Percentiles rank a stretch among this genome's conserved stretches.
Evolutionary conservation across 2,113 vertebrate species (phyloP).

Genomic region (Myrmophylax atrothorax): DNA sequence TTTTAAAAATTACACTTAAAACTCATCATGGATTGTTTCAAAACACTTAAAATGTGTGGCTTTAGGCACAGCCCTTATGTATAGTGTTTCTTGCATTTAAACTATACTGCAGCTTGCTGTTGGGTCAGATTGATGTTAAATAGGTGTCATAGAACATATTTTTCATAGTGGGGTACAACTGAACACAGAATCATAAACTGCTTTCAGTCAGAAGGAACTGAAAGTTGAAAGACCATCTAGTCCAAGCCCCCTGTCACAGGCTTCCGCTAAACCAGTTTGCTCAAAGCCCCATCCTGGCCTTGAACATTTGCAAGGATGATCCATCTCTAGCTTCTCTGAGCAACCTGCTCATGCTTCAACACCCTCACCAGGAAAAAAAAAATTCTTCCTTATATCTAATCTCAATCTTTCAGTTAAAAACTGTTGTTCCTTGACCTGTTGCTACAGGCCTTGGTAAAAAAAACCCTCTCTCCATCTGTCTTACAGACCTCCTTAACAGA

Average conservation of each 20-base stretch:
- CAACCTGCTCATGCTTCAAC: rapidly evolving
- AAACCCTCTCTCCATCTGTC: background rate
- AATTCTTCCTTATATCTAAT: background rate
- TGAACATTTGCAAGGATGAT: background rate
- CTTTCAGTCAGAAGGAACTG: background rate
- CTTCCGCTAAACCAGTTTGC: background rate
- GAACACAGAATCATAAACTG: background rate
- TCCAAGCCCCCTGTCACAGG: background rate
- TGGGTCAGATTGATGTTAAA: background rate
- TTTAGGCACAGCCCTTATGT: background rate
- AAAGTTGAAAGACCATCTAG: background rate
- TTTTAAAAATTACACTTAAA: background rate
- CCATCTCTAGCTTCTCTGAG: background rate
- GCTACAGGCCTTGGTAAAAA: background rate
- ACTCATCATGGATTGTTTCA: background rate
- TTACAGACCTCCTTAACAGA: background rate
- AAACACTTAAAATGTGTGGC: background rate
- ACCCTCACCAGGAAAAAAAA: background rate
- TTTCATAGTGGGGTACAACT: background rate
- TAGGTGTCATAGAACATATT: background rate
- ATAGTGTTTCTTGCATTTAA: background rate
- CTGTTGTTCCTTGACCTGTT: background rate
- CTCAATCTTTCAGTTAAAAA: background rate
- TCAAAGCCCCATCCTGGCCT: background rate
- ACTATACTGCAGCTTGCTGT: background rate